phyloP scores from a whole-genome alignment of 2,797 vertebrate species.

The Anguilla obscura region DNA sequence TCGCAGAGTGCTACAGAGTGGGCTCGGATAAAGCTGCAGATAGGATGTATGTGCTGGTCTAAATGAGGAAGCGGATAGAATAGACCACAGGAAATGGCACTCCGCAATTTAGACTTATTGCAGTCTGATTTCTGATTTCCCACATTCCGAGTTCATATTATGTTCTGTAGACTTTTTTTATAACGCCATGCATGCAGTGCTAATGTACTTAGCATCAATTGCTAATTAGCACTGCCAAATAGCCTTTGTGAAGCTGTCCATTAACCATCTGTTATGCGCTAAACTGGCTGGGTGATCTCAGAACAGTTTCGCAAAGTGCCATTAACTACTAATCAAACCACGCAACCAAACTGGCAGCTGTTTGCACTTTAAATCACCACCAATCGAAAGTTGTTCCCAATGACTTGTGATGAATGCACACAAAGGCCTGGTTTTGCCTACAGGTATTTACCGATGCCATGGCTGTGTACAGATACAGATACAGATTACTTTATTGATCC shows the following conservation, averaged over 20 bases:
- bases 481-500: not conserved
- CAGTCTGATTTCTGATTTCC: constrained; percentile 34
- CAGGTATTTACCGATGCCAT: not conserved
- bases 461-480: not conserved
- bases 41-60: not conserved
- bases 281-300: constrained; percentile 43
- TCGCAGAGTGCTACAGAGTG: not conserved
- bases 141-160: constrained; percentile 29
- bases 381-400: not conserved
- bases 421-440: not conserved
- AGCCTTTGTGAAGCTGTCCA: constrained; percentile 33
- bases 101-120: constrained; percentile 40
- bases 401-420: constrained; percentile 4
- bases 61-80: not conserved
- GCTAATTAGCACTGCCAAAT: constrained; percentile 41
- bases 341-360: constrained; percentile 15
- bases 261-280: constrained; percentile 39
- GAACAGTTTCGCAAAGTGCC: constrained; percentile 29
- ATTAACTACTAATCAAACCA: constrained; percentile 44
- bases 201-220: constrained; percentile 32
- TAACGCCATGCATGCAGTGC: not conserved
- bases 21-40: not conserved
- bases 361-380: not conserved
- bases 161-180: constrained; percentile 39
- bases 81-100: constrained; percentile 33